Evolutionary conservation across 1,140 invertebrate species (phyloP), one percentile per base, ranked within the genome.

Genomic region (Macrostomum lignano): DNA sequence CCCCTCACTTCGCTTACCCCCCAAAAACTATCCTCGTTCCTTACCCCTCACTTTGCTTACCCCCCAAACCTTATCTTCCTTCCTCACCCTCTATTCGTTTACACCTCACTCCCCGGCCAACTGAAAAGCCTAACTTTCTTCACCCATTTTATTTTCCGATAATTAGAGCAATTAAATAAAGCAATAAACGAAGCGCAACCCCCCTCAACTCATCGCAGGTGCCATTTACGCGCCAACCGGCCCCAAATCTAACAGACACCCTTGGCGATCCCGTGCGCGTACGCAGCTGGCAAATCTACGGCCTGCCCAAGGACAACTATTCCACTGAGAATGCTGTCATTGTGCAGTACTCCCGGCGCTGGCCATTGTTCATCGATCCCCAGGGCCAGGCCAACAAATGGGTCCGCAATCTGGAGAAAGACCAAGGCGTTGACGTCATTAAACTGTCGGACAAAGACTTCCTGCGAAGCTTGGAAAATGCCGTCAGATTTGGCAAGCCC

Each of bases 391-490:
- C 55, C 21, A 60, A 60, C 35, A 55, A 52, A 43, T 60, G 57
- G 57, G 46, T 60, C 29, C 58, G 59, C 40, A 57, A 49, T 38
- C 43, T 60, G 47, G 55, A 60, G 39, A 67, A 69, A 51, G 65
- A 77, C 15, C 74, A 79, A 4, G 72, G 76, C 43, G 72, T 49
- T 67, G 68, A 21, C 70, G 76, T 58, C 13, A 65, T 13, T 57
- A 65, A 58, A 35, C 41, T 58, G 30, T 54, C 55, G 21, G 53
- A 58, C 35, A 50, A 49, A 36, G 57, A 60, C 38, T 73, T 75
- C 71, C 40, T 60, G 21, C 33, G 55, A 38, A 48, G 42, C 33
- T 41, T 61, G 30, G 58, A 61, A 39, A 59, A 58, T 45, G 51
- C 55, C 23, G 47, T 61, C 14, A 36, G 55, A 11, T 57, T 60